Conservation (phyloP, 2,888 invertebrate species). For the Protophormia terraenovae region DNA sequence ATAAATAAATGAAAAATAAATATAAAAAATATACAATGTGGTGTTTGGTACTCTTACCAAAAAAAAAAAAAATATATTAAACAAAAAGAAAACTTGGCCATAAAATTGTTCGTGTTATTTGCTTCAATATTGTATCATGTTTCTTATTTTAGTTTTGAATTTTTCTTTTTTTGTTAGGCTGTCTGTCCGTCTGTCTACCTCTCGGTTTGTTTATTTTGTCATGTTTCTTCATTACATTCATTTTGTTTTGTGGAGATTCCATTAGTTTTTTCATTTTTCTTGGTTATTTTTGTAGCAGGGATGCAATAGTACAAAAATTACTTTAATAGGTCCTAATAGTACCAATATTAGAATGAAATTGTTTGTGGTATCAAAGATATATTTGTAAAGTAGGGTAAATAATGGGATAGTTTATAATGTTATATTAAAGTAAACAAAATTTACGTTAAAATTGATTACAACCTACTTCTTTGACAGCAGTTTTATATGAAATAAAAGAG, state of each 20-base stretch:
- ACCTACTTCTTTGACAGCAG: too few relatives aligned
- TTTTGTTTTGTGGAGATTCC: neutral
- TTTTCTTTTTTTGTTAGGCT: neutral
- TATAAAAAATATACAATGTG: neutral
- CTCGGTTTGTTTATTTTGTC: neutral
- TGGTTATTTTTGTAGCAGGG: neutral
- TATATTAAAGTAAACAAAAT: too few relatives aligned
- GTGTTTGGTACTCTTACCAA: neutral
- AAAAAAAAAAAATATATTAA: conserved; percentile 10
- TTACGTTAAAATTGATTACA: too few relatives aligned
- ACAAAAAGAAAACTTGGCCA: conserved; percentile 51
- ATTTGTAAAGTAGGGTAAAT: too few relatives aligned
- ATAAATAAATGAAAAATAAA: conserved; percentile 10
- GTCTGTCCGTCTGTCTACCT: neutral
- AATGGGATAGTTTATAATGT: too few relatives aligned
- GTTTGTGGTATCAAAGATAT: too few relatives aligned
- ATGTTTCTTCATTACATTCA: conserved; percentile 1
- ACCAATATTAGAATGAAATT: too few relatives aligned
- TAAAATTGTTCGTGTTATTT: conserved; percentile 59
- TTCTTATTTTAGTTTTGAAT: conserved; percentile 2
- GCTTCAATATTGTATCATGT: conserved; percentile 52
- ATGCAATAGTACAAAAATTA: too few relatives aligned
- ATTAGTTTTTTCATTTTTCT: conserved; percentile 2
- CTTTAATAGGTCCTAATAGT: too few relatives aligned
- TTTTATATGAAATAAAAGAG: too few relatives aligned